A percentile compares a stretch with the other conserved stretches of the same genome.
Conservation (phyloP, 2,797 vertebrate species). For the Apogon hyalosoma region DNA sequence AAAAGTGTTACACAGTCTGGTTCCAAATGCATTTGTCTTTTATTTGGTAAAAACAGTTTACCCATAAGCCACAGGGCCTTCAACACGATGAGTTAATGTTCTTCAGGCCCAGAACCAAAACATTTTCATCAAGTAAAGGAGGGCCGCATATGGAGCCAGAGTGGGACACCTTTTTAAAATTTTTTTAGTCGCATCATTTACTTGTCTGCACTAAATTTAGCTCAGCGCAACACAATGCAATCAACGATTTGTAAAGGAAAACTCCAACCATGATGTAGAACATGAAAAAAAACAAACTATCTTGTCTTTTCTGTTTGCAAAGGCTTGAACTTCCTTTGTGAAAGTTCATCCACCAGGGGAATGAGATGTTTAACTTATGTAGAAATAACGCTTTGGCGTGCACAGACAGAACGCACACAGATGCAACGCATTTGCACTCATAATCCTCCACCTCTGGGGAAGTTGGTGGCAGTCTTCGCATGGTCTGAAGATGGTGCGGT, state of each 20-base stretch:
- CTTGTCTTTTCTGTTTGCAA: constrained; percentile 22
- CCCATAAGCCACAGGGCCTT: too few relatives aligned
- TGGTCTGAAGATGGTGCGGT: constrained; percentile 67
- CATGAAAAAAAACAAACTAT: constrained; percentile 33
- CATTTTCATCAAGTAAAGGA: too few relatives aligned
- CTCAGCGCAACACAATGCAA: constrained; percentile 17
- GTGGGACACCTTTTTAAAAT: too few relatives aligned
- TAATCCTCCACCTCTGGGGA: constrained; percentile 65
- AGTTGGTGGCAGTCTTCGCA: constrained; percentile 67
- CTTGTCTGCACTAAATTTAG: constrained; percentile 61
- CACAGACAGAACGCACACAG: constrained; percentile 54
- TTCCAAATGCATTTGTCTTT: too few relatives aligned
- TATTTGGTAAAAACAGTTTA: too few relatives aligned
- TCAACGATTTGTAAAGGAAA: constrained; percentile 47
- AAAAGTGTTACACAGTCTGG: too few relatives aligned
- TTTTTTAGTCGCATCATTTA: constrained; percentile 37
- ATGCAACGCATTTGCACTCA: constrained; percentile 66
- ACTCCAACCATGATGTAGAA: constrained; percentile 24
- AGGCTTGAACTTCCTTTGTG: background rate
- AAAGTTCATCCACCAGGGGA: constrained; percentile 38
- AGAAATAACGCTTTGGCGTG: constrained; percentile 45
- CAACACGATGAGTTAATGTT: too few relatives aligned
- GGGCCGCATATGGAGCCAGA: too few relatives aligned
- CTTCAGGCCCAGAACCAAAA: too few relatives aligned
- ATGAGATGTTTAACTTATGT: constrained; percentile 21